Percentiles rank a stretch among this genome's conserved stretches.
Evolutionary conservation across 2,797 vertebrate genomes (phyloP).

Genomic region (Lateolabrax maculatus): DNA sequence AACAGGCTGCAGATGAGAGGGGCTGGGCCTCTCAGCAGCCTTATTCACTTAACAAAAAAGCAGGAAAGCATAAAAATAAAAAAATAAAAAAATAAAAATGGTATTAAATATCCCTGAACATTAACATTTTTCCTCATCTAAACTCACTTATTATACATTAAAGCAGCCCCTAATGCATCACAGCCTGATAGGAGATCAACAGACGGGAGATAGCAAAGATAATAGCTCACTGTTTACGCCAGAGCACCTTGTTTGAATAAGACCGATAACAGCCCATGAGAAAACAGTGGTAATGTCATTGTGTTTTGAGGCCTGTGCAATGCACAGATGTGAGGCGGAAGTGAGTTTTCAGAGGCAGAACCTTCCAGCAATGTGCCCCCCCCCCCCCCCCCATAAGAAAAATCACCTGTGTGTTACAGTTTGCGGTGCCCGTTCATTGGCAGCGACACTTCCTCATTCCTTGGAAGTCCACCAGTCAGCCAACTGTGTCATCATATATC

Average conservation of each 20-base stretch:
- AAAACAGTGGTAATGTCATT: conserved; percentile 59
- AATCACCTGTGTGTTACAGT: conserved; percentile 55
- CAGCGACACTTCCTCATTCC: conserved; percentile 56
- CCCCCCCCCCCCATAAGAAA: conserved; percentile 41
- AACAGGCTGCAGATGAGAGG: conserved; percentile 88
- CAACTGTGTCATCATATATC: conserved; percentile 56
- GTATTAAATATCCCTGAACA: conserved; percentile 68
- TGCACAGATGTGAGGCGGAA: conserved; percentile 53
- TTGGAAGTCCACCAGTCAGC: conserved; percentile 49
- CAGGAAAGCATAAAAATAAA: conserved; percentile 60
- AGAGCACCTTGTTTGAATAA: conserved; percentile 72
- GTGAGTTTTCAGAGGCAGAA: conserved; percentile 18
- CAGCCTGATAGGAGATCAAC: conserved; percentile 40
- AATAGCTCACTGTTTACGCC: conserved; percentile 57
- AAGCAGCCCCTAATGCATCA: conserved; percentile 49
- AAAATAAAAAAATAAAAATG: conserved; percentile 52
- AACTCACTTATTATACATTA: conserved; percentile 49
- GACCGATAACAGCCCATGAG: conserved; percentile 70
- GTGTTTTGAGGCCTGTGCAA: conserved; percentile 31
- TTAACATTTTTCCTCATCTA: conserved; percentile 67
- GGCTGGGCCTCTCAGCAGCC: conserved; percentile 74
- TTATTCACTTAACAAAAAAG: conserved; percentile 74
- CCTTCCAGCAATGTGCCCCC: conserved; percentile 2
- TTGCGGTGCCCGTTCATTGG: conserved; percentile 37
- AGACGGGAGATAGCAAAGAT: conserved; percentile 58